Evolutionary conservation across 2,113 vertebrate species (phyloP).

Genomic region (Elanoides forficatus): DNA sequence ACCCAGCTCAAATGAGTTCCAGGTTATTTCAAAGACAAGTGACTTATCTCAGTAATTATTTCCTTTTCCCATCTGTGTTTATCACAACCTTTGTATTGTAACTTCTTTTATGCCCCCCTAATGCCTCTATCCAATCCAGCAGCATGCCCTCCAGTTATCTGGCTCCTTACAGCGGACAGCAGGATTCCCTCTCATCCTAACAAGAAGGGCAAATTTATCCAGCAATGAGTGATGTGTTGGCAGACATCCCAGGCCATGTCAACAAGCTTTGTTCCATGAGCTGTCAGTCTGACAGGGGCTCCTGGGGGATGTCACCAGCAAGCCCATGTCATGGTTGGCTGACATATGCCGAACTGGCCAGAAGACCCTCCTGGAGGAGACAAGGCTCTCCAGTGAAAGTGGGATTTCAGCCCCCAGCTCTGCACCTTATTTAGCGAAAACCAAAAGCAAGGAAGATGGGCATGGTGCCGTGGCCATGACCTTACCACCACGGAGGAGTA

Average conservation of each 20-base stretch:
- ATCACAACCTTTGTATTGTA: neutral
- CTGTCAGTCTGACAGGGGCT: neutral
- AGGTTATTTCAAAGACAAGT: neutral
- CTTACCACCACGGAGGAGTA: fast-evolving
- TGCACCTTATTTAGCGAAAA: neutral
- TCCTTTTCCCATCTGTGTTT: neutral
- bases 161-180: neutral
- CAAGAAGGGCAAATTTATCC: neutral
- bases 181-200: neutral
- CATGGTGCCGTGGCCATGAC: neutral
- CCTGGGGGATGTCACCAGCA: neutral
- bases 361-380: neutral
- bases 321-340: neutral
- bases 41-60: neutral
- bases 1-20: neutral
- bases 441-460: neutral
- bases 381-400: neutral
- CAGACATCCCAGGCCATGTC: neutral
- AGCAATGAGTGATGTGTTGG: neutral
- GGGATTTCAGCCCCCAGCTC: neutral
- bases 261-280: neutral
- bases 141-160: neutral
- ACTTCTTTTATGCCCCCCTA: neutral
- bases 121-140: neutral
- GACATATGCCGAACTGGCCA: neutral